Base-by-base conservation (phyloP, 1,140 invertebrate genomes). In the Megathymus violae region DNA sequence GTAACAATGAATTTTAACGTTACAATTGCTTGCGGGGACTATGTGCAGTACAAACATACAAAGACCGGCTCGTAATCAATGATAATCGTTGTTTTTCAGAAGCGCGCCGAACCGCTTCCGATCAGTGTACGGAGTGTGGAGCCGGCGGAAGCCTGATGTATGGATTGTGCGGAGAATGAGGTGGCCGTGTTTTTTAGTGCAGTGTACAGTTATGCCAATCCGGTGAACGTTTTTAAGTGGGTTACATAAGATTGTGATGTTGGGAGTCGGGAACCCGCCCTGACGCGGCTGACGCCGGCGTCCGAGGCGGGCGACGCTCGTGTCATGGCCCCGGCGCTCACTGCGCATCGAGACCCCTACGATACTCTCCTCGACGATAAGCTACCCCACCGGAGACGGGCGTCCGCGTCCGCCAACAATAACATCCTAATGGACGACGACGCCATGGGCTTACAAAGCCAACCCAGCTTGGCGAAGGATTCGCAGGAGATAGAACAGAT, bases 361-460 rank as follows among this genome's bases (percentile, higher is more conserved):
- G 76, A 82, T 64, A 68, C 76, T 60, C 67, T 71, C 66, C 69
- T 69, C 54, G 75, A 80, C 51, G 80, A 77, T 60, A 81, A 65
- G 67, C 68, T 68, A 65, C 59, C 74, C 65, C 68, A 74, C 62
- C 78, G 70, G 2, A 71, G 84, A 82, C 82, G 85, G 82, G 82
- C 80, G 71, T 79, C 86, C 58, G 85, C 74, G 76, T 85, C 84
- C 76, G 86, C 91, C 88, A 87, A 82, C 74, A 91, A 88, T 69
- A 78, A 86, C 69, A 80, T 91, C 92, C 92, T 91, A 92, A 95
- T 94, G 94, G 94, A 93, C 89, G 94, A 94, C 80, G 92, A 94
- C 80, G 93, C 93, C 74, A 95, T 95, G 94, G 94, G 95, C 22
- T 90, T 92, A 60, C 91, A 88, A 62, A 92, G 76, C 62, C 79